Base-by-base conservation (phyloP, 1,140 invertebrate species). In the Brachionus plicatilis region DNA sequence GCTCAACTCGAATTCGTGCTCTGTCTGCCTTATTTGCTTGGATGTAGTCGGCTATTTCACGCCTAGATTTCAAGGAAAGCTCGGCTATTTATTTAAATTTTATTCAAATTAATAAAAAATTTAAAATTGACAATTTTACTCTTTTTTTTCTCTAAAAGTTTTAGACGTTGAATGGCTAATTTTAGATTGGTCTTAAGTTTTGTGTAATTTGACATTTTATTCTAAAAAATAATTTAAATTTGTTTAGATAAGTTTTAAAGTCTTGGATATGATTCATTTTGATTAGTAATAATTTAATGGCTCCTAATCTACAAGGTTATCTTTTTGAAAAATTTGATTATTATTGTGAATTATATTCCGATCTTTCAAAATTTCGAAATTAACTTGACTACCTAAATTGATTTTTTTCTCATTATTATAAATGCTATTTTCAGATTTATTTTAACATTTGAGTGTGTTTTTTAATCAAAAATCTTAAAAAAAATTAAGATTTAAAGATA, bases 31-130 rank as follows among this genome's bases (percentile, higher is more conserved):
- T 99, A 56, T 89, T 89, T 56, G 92, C 91, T 33, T 86, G 82
- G 85, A 99, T 93, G 87, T 96, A 99, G 91, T 98, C 97, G 1
- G 96, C 96, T 85, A 99, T 99, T 92, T 99, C 97, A 88, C 94
- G 95, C 84, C 97, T 92, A 0, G 96, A 93, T 90, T 99, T 99
- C 88, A 95, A 93, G 0, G 96, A 94, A 85, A 98, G 89, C 90
- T 99, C 97, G 0, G 96, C 82, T 84, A n/a, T 20, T 50, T 3
- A 79, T 37, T 37, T 7, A 37, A 37, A 37, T 37, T 37, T 37
- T 6, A 53, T 27, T 27, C 5, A 27, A 79, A 17, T 79, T 29
- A 50, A 79, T 9, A 53, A n/a, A 17, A 20, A 41, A 20, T 0
- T 9, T 41, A 4, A 29, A 11, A 66, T 24, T 37, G 17, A 83